Evolutionary conservation across 1,140 invertebrate genomes (phyloP).

Genomic region (Anagrus nilaparvatae): DNA sequence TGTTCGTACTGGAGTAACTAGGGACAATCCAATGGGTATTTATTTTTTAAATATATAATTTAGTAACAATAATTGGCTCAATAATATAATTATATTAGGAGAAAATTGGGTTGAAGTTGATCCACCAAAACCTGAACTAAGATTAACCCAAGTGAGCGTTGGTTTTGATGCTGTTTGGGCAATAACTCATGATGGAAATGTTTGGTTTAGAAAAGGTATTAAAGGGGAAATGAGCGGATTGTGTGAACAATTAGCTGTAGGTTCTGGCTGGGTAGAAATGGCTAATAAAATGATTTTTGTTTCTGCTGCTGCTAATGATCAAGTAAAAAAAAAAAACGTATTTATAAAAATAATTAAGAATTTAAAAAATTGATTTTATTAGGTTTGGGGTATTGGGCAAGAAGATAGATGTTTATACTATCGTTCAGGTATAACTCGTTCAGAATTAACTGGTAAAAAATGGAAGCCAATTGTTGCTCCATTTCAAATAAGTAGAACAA

Average conservation of each 20-base stretch:
- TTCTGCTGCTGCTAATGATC: constrained; percentile 78
- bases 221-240: constrained; percentile 57
- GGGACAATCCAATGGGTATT: constrained; percentile 59
- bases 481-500: constrained; percentile 66
- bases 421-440: constrained; percentile 62
- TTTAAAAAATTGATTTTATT: constrained; percentile 13
- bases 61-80: not conserved
- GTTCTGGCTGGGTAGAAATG: constrained; percentile 75
- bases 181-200: constrained; percentile 67
- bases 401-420: constrained; percentile 69
- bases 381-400: constrained; percentile 58
- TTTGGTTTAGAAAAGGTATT: constrained; percentile 85
- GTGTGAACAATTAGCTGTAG: constrained; percentile 60
- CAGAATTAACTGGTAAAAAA: constrained; percentile 76
- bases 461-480: constrained; percentile 70
- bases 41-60: not conserved
- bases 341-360: constrained; percentile 4
- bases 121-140: constrained; percentile 56
- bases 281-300: constrained; percentile 72
- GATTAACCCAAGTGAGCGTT: constrained; percentile 67
- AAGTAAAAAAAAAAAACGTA: constrained; percentile 42
- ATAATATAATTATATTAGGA: constrained; percentile 34
- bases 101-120: constrained; percentile 73
- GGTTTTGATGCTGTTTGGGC: constrained; percentile 82
- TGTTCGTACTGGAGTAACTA: constrained; percentile 64